Conservation (phyloP, 1,140 invertebrate genomes). For the Orussus abietinus region DNA sequence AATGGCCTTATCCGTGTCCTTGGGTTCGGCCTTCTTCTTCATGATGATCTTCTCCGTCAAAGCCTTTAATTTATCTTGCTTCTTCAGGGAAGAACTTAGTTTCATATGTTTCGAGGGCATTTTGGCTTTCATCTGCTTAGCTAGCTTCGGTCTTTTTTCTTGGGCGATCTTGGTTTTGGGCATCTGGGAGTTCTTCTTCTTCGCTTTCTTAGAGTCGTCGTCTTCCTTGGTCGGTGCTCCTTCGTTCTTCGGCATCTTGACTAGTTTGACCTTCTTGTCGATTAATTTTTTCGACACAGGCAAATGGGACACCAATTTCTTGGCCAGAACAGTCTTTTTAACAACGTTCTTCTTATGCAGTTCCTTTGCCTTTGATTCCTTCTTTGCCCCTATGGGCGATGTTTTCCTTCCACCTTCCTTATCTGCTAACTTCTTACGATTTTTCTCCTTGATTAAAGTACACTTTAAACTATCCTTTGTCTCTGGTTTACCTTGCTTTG, state of each 20-base stretch:
- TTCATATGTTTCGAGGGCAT: constrained; percentile 38
- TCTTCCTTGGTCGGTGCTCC: constrained; percentile 23
- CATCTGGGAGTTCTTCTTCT: constrained; percentile 26
- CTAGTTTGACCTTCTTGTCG: constrained; percentile 49
- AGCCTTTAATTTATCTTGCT: constrained; percentile 37
- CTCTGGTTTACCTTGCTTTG: constrained; percentile 33
- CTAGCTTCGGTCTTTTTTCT: constrained; percentile 39
- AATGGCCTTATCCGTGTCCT: constrained; percentile 36
- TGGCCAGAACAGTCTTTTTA: constrained; percentile 48
- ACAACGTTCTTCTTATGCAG: constrained; percentile 35
- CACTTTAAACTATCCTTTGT: constrained; percentile 35
- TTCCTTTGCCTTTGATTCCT: constrained; percentile 35
- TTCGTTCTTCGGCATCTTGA: constrained; percentile 34
- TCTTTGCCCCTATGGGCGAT: constrained; percentile 33
- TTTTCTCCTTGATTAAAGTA: constrained; percentile 37
- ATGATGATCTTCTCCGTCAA: constrained; percentile 40
- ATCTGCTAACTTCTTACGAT: constrained; percentile 36
- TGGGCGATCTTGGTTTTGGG: constrained; percentile 27
- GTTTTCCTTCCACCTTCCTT: constrained; percentile 33
- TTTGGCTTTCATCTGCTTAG: constrained; percentile 44
- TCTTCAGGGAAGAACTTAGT: constrained; percentile 31
- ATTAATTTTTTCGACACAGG: constrained; percentile 43
- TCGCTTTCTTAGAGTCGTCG: constrained; percentile 26
- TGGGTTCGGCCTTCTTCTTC: constrained; percentile 39
- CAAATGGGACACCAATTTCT: constrained; percentile 33